Evolutionary conservation across 2,113 vertebrate species (phyloP), one percentile per base, ranked within the genome.

Genomic region (Prinia subflava): DNA sequence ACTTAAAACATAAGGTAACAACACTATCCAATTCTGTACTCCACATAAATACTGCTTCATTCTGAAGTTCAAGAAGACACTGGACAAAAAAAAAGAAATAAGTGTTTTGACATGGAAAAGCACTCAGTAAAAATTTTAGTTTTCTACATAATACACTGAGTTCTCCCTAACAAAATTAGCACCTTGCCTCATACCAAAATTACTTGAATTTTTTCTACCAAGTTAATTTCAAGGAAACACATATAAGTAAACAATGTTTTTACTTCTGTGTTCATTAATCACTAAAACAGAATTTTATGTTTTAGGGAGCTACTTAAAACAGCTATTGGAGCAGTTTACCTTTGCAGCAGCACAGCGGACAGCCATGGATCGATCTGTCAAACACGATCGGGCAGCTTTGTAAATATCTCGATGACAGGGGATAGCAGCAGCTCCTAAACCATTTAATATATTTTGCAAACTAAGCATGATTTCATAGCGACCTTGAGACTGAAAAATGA

Each of bases 61-160:
- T 98, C 95, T 99, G 99, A 94, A 99, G 98, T 98, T 99, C 99
- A 95, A 99, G 97, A 88, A 99, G 97, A 97, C 99, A 99, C 99
- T 99, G 94, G 17, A 92, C n/a, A 55, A 55, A 47, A 81, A 84
- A 86, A 77, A 18, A 49, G 24, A 96, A 93, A 60, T 84, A 53
- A 56, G 30, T 9, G 20, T 71, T 95, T 64, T 80, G 23, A 79
- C n/a, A 33, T 33, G 13, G 76, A 88, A 92, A 96, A 95, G 53
- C 19, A 93, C 11, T 22, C n/a, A 17, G 44, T 39, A 83, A 37
- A 90, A 73, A 50, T 37, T 69, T 83, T 52, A 78, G 14, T 50
- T 70, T 83, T 37, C 31, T 83, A 67, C 23, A 30, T 41, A 92
- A 86, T 16, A 77, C 37, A 30, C 18, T 80, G 55, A 73, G 21